Evolutionary conservation across 2,888 invertebrate species (phyloP).

Genomic region (Hypomecis punctinalis): DNA sequence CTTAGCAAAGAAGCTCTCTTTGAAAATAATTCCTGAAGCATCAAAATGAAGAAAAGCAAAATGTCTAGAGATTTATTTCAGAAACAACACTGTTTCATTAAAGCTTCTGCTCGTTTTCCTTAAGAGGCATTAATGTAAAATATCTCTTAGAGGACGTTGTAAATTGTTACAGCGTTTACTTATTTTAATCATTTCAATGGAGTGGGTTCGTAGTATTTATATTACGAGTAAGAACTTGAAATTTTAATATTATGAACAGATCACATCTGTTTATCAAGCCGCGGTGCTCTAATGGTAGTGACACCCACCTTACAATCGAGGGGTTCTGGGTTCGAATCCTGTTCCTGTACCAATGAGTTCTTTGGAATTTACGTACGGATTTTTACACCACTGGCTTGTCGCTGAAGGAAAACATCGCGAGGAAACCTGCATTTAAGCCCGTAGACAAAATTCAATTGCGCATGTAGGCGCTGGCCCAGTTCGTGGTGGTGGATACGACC

Average conservation of each 20-base stretch:
- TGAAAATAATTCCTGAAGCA: background rate
- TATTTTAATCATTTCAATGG: conserved; percentile 10
- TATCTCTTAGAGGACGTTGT: conserved; percentile 41
- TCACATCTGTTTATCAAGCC: too few relatives aligned
- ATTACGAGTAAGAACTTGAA: background rate
- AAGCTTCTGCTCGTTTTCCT: conserved; percentile 45
- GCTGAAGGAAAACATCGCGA: too few relatives aligned
- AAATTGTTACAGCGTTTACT: conserved; percentile 12
- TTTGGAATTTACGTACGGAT: too few relatives aligned
- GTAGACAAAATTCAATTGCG: too few relatives aligned
- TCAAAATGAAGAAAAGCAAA: conserved; percentile 18
- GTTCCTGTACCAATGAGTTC: too few relatives aligned
- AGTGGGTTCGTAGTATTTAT: background rate
- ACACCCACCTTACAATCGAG: too few relatives aligned
- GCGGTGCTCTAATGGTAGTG: too few relatives aligned
- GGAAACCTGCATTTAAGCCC: too few relatives aligned
- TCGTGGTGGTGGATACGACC: too few relatives aligned
- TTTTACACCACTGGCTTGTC: too few relatives aligned
- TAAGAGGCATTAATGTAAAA: conserved; percentile 48
- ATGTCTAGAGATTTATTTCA: conserved; percentile 44
- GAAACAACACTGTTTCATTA: conserved; percentile 45
- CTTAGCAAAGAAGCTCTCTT: background rate
- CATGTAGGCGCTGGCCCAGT: too few relatives aligned
- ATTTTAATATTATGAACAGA: background rate
- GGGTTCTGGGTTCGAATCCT: too few relatives aligned